Conservation (phyloP, 1,140 invertebrate genomes). For the Sarcophaga bullata region DNA sequence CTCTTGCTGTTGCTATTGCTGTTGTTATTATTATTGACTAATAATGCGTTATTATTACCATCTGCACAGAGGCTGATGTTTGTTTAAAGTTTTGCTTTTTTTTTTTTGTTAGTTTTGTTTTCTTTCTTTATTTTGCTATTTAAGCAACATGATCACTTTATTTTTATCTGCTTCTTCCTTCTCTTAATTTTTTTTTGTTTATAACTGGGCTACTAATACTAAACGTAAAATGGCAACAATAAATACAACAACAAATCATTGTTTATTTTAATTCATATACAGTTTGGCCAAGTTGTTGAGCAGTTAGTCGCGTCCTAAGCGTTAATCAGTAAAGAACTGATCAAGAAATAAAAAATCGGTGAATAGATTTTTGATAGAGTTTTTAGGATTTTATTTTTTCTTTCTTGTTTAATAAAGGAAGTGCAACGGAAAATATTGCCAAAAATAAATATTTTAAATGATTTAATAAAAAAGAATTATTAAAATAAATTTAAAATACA, state of each 20-base stretch:
- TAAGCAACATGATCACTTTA: not conserved
- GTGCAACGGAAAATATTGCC: not conserved
- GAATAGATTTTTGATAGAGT: no score
- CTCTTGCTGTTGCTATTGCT: not conserved
- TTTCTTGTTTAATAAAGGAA: no score
- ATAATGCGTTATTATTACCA: constrained; percentile 4
- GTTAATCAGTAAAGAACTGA: constrained; percentile 14
- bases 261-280: constrained; percentile 11
- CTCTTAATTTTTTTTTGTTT: not conserved
- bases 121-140: not conserved
- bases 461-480: not conserved
- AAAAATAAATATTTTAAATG: not conserved
- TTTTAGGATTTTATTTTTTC: no score
- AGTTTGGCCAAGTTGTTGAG: not conserved
- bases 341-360: not conserved
- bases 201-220: constrained; percentile 1
- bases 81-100: not conserved
- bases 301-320: constrained; percentile 12
- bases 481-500: not conserved
- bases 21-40: not conserved
- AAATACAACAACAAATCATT: constrained; percentile 9
- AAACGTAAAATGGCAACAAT: not conserved
- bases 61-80: not conserved
- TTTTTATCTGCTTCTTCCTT: not conserved
- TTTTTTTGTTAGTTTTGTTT: no score